Conservation (phyloP, 2,888 invertebrate genomes). For the Bombylius major region DNA sequence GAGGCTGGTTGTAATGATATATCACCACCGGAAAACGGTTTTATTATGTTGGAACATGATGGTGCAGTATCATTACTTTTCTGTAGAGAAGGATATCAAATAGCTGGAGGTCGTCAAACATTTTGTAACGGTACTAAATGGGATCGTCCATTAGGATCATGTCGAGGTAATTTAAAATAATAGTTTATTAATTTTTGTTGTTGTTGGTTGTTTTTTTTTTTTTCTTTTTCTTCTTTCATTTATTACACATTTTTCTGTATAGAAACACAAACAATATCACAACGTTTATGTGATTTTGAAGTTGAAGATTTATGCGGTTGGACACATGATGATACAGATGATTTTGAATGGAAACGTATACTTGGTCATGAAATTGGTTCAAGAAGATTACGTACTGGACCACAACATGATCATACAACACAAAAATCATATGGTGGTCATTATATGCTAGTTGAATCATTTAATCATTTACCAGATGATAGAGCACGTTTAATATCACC, state of each 20-base stretch:
- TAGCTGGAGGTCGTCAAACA: conserved; percentile 47
- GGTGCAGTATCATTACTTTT: conserved; percentile 49
- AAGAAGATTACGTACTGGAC: conserved; percentile 45
- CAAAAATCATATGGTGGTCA: conserved; percentile 48
- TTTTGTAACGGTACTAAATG: conserved; percentile 60
- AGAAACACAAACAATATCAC: conserved; percentile 11
- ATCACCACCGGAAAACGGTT: conserved; percentile 40
- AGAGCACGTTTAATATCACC: conserved; percentile 64
- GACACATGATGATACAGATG: conserved; percentile 52
- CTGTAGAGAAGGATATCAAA: conserved; percentile 50
- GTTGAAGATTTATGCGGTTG: conserved; percentile 59
- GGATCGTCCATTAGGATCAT: conserved; percentile 55
- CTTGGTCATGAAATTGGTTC: conserved; percentile 5
- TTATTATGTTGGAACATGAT: conserved; percentile 38
- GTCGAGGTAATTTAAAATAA: conserved; percentile 28
- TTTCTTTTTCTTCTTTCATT: too few species aligned
- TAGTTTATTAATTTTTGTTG: not conserved
- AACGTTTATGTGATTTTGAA: conserved; percentile 30
- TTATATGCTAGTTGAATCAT: conserved; percentile 72
- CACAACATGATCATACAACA: conserved; percentile 61
- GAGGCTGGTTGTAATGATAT: conserved; percentile 44
- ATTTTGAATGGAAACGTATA: conserved; percentile 61
- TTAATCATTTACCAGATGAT: conserved; percentile 44
- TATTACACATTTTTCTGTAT: not conserved
- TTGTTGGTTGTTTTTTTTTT: too few species aligned